These are phyloP conservation scores for Diadegma fenestrale DNA, from an alignment of 2,888 invertebrate genomes.

Conservation along the genomic window DNA sequence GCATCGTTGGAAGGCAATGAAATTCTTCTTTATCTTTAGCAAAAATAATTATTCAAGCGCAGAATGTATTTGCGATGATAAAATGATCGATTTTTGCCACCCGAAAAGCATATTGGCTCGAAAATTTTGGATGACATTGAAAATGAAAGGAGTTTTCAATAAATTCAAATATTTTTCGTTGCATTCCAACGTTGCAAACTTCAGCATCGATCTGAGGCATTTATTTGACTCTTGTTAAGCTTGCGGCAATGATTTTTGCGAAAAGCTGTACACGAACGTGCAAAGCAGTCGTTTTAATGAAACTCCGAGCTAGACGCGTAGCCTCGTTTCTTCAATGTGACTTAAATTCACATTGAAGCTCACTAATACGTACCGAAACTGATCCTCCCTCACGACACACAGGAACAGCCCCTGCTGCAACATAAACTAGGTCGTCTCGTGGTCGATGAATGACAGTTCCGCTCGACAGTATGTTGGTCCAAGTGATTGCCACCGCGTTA, in stretches of 20 bases:
- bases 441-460: slow-evolving; percentile 37
- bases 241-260: background rate
- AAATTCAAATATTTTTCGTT: too few relatives aligned
- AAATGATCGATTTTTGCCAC: too few relatives aligned
- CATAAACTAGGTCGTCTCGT: slow-evolving; percentile 31
- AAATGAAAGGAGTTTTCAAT: too few relatives aligned
- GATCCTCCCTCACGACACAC: background rate
- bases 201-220: too few relatives aligned
- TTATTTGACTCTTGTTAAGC: too few relatives aligned
- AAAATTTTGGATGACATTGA: too few relatives aligned
- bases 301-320: background rate
- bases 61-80: too few relatives aligned
- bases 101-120: too few relatives aligned
- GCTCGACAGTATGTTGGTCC: slow-evolving; percentile 24
- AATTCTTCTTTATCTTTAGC: too few relatives aligned
- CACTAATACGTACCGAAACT: background rate
- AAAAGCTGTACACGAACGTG: background rate
- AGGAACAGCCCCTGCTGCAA: background rate
- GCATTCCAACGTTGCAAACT: too few relatives aligned
- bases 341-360: slow-evolving; percentile 10
- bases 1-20: too few relatives aligned
- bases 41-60: too few relatives aligned
- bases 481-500: slow-evolving; percentile 12
- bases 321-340: slow-evolving; percentile 4
- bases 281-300: slow-evolving; percentile 3